Percentiles rank a stretch among this genome's conserved stretches.
Evolutionary conservation across 2,113 vertebrate genomes (phyloP).

Genomic region (Muscicapa adusta): DNA sequence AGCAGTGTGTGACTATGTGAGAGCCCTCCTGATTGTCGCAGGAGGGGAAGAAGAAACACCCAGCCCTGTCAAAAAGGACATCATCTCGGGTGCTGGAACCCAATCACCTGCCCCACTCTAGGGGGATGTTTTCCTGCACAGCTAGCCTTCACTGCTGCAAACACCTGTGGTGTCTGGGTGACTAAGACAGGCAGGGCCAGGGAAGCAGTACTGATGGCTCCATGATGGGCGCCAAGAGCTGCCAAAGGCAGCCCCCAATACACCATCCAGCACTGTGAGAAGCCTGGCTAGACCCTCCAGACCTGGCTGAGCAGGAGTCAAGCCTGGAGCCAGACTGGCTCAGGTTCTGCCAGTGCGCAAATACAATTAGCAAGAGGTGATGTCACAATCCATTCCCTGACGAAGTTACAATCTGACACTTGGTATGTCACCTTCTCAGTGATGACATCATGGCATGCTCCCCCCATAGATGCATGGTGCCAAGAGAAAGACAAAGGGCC

Average conservation of each 20-base stretch:
- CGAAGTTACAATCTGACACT: not conserved
- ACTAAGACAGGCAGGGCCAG: not conserved
- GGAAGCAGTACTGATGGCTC: not conserved
- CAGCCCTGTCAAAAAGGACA: not conserved
- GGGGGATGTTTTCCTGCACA: not conserved
- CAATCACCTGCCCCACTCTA: fast-evolving
- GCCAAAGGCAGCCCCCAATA: not conserved
- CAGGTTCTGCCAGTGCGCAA: not conserved
- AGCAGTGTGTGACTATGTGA: not conserved
- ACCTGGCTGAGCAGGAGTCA: not conserved
- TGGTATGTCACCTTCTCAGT: not conserved
- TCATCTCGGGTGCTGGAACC: not conserved
- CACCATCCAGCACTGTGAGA: not conserved
- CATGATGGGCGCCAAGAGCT: not conserved
- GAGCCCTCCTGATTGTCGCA: not conserved
- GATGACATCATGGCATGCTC: not conserved
- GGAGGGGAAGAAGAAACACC: not conserved
- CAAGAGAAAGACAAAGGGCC: not conserved
- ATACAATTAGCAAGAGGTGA: not conserved
- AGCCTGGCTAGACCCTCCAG: not conserved
- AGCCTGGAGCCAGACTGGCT: not conserved
- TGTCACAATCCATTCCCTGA: not conserved
- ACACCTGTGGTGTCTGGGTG: not conserved
- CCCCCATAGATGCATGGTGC: too few species aligned
- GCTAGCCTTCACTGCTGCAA: not conserved